Percentiles rank a stretch among this genome's conserved stretches.
Conservation (phyloP, 2,888 invertebrate genomes). For the Chrysolina oricalcia region DNA sequence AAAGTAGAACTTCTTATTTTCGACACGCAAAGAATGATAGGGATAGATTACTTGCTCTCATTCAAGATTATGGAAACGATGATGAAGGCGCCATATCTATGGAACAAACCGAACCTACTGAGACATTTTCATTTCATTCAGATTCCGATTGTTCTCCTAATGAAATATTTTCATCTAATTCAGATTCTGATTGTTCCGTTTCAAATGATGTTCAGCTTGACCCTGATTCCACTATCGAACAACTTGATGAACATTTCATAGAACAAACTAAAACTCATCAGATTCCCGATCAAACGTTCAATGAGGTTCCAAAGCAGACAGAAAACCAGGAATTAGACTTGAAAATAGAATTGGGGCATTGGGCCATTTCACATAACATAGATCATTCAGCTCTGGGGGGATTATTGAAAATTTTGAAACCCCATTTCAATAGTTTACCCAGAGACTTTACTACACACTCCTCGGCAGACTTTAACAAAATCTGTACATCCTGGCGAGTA, state of each 20-base stretch:
- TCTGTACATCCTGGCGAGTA: constrained; percentile 33
- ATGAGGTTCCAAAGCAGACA: constrained; percentile 17
- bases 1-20: not conserved
- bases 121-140: not conserved
- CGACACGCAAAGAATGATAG: constrained; percentile 14
- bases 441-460: constrained; percentile 30
- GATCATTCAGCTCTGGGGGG: constrained; percentile 27
- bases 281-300: not conserved
- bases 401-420: constrained; percentile 37
- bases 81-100: constrained; percentile 5
- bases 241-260: not conserved
- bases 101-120: not conserved
- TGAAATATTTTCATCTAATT: constrained; percentile 12
- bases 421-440: constrained; percentile 32
- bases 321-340: not conserved
- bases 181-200: constrained; percentile 7
- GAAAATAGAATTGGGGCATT: constrained; percentile 36
- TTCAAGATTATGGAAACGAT: constrained; percentile 7
- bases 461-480: constrained; percentile 25
- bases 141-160: not conserved
- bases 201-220: constrained; percentile 17
- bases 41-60: constrained; percentile 23
- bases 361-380: constrained; percentile 36
- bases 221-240: constrained; percentile 10
- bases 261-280: not conserved